phyloP scores from a whole-genome alignment of 2,888 invertebrate genomes.

The Protonemura montana region DNA sequence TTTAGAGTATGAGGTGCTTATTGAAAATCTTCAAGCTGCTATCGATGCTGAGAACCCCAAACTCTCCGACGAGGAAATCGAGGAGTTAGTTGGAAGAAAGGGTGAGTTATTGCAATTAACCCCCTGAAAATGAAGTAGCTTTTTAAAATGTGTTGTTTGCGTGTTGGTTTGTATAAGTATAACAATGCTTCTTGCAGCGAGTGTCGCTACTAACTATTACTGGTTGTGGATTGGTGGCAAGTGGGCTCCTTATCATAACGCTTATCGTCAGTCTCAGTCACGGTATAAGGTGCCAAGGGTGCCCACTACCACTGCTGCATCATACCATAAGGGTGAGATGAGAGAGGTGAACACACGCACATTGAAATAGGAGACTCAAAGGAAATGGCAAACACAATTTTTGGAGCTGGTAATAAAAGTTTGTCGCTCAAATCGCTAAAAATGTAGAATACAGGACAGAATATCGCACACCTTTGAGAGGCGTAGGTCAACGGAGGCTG shows the following conservation, averaged over 20 bases:
- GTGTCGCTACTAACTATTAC: constrained; percentile 14
- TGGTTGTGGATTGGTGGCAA: constrained; percentile 37
- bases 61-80: constrained; percentile 69
- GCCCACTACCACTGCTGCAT: constrained; percentile 1
- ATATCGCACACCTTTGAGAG: no score
- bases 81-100: constrained; percentile 72
- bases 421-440: neutral
- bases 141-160: neutral
- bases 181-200: constrained; percentile 36
- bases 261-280: neutral
- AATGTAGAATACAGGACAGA: no score
- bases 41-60: constrained; percentile 83
- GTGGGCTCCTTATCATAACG: constrained; percentile 34
- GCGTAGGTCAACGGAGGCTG: no score
- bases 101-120: constrained; percentile 61
- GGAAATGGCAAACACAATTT: neutral
- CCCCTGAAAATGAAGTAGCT: neutral
- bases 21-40: constrained; percentile 78
- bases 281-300: neutral
- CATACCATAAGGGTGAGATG: constrained; percentile 31
- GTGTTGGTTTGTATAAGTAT: constrained; percentile 10
- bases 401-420: neutral
- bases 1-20: constrained; percentile 74
- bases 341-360: neutral
- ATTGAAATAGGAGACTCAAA: neutral